Evolutionary conservation across 2,888 invertebrate species (phyloP).

Genomic region (Scaptomyza reducta): DNA sequence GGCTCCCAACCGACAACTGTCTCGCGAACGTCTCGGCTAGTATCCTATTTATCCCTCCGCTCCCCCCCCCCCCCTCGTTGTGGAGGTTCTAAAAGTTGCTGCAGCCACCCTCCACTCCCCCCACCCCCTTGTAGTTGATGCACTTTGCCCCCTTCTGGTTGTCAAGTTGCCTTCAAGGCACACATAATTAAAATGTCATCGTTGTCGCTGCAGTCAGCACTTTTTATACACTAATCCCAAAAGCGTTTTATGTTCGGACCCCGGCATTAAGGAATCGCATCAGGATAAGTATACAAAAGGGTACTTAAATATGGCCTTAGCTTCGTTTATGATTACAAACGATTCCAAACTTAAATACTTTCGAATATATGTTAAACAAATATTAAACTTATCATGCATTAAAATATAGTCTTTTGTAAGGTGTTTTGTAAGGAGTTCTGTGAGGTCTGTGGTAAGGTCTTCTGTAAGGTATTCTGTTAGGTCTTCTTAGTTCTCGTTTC

Average conservation of each 20-base stretch:
- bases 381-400: no score
- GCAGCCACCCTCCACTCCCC: no score
- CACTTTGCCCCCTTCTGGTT: slow-evolving; percentile 19
- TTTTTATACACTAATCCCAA: slow-evolving; percentile 48
- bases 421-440: no score
- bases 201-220: slow-evolving; percentile 53
- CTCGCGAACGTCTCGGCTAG: slow-evolving; percentile 70
- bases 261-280: slow-evolving; percentile 2
- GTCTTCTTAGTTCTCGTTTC: no score
- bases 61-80: not conserved
- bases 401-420: no score
- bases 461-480: no score
- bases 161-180: slow-evolving; percentile 56
- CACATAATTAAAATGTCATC: slow-evolving; percentile 80
- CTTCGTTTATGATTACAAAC: not conserved
- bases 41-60: slow-evolving; percentile 23
- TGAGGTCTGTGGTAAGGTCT: no score
- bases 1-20: slow-evolving; percentile 50
- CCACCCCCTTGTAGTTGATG: slow-evolving; percentile 15
- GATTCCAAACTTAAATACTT: no score
- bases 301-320: slow-evolving; percentile 3
- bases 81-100: not conserved
- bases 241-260: slow-evolving; percentile 4
- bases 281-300: not conserved
- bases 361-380: no score